phyloP scores from a whole-genome alignment of 2,797 vertebrate species.

The Hippoglossus hippoglossus region DNA sequence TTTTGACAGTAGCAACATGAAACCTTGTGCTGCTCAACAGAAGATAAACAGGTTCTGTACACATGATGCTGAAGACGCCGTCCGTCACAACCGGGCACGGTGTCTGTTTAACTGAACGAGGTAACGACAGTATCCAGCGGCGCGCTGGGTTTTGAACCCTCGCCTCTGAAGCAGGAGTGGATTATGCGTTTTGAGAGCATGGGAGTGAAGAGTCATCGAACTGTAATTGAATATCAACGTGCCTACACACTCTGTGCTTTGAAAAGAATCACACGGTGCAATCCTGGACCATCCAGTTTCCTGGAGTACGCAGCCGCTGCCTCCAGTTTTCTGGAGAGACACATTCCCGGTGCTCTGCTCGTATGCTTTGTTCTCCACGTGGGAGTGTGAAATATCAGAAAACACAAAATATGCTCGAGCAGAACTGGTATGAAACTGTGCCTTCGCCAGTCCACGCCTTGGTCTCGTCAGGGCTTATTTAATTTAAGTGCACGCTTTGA shows the following conservation, averaged over 20 bases:
- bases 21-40: too few species aligned
- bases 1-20: too few species aligned
- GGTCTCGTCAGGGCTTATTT: constrained; percentile 22
- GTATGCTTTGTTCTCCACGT: constrained; percentile 45
- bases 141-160: constrained; percentile 23
- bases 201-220: constrained; percentile 59
- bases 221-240: constrained; percentile 57
- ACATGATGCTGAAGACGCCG: too few species aligned
- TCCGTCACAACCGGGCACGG: too few species aligned
- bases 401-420: constrained; percentile 33
- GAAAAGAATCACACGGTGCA: constrained; percentile 9
- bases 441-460: not conserved
- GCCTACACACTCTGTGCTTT: constrained; percentile 41
- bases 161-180: constrained; percentile 45
- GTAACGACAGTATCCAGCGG: not conserved
- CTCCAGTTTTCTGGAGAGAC: constrained; percentile 28
- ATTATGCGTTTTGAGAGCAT: constrained; percentile 61
- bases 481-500: not conserved
- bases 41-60: too few species aligned
- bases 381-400: constrained; percentile 44
- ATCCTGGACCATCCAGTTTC: constrained; percentile 21
- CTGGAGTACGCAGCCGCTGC: constrained; percentile 18
- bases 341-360: constrained; percentile 38
- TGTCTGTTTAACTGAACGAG: not conserved
- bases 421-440: constrained; percentile 23